Conservation (phyloP, 2,797 vertebrate species). For the Pterois miles region DNA sequence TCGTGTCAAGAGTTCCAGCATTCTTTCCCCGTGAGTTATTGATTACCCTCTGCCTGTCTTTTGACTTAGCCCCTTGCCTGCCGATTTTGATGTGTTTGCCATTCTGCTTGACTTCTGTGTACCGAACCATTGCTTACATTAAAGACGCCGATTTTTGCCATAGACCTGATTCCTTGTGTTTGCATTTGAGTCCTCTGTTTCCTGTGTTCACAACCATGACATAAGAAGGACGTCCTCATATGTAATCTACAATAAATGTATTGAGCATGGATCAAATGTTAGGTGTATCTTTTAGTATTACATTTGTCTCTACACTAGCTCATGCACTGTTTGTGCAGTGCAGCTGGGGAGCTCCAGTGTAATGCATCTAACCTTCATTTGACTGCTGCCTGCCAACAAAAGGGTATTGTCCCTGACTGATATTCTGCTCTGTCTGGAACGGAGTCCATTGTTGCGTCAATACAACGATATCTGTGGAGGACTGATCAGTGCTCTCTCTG, state of each 20-base stretch:
- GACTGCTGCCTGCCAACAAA: slow-evolving; percentile 50
- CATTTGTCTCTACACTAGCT: background rate
- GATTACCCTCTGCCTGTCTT: too few species aligned
- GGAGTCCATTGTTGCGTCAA: slow-evolving; percentile 43
- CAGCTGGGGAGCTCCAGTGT: background rate
- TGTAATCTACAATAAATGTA: background rate
- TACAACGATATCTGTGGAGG: slow-evolving; percentile 40
- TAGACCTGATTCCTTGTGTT: too few species aligned
- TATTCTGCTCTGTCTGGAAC: slow-evolving; percentile 29
- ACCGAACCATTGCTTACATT: too few species aligned
- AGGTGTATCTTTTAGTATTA: background rate
- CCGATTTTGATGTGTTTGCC: too few species aligned
- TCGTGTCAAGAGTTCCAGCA: too few species aligned
- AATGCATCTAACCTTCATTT: slow-evolving; percentile 51
- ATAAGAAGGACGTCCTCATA: background rate
- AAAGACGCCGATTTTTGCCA: too few species aligned
- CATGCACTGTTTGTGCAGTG: slow-evolving; percentile 13
- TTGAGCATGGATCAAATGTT: background rate
- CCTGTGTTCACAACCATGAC: too few species aligned
- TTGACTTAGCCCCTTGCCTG: too few species aligned
- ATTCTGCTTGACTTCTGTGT: too few species aligned
- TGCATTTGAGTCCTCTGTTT: too few species aligned
- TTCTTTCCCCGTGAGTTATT: too few species aligned
- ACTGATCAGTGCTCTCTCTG: slow-evolving; percentile 32
- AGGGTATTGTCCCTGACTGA: slow-evolving; percentile 46